These are phyloP conservation scores for Pyrgilauda ruficollis DNA, from an alignment of 2,113 vertebrate species.

Conservation along the genomic window DNA sequence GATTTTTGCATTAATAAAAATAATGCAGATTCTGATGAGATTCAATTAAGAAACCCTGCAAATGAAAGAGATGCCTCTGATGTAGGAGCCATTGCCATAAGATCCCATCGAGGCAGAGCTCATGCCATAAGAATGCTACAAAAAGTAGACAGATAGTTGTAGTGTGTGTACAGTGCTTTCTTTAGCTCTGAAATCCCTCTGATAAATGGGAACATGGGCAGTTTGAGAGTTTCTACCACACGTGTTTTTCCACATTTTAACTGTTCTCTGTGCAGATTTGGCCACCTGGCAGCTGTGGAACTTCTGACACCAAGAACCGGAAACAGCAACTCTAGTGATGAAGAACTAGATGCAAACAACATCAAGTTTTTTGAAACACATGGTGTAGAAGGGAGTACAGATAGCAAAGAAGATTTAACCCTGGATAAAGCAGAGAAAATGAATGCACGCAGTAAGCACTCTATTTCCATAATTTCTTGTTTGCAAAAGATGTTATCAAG, in stretches of 20 bases:
- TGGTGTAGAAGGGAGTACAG: conserved; percentile 77
- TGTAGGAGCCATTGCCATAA: background rate
- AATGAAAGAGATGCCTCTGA: background rate
- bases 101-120: background rate
- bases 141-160: background rate
- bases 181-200: background rate
- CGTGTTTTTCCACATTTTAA: background rate
- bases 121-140: background rate
- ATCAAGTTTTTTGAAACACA: conserved; percentile 69
- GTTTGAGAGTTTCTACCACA: background rate
- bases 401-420: conserved; percentile 63
- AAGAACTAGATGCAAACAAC: conserved; percentile 67
- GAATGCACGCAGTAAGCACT: conserved; percentile 73
- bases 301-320: conserved; percentile 63
- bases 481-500: background rate
- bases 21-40: background rate
- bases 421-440: conserved; percentile 62
- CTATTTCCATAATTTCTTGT: background rate
- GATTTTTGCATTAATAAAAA: background rate
- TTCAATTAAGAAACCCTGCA: background rate
- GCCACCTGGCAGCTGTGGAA: conserved; percentile 73
- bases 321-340: conserved; percentile 56
- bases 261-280: conserved; percentile 66
- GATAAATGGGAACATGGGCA: background rate
- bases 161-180: background rate